Conservation (phyloP, 2,888 invertebrate species). For the Drosophila atripex region DNA sequence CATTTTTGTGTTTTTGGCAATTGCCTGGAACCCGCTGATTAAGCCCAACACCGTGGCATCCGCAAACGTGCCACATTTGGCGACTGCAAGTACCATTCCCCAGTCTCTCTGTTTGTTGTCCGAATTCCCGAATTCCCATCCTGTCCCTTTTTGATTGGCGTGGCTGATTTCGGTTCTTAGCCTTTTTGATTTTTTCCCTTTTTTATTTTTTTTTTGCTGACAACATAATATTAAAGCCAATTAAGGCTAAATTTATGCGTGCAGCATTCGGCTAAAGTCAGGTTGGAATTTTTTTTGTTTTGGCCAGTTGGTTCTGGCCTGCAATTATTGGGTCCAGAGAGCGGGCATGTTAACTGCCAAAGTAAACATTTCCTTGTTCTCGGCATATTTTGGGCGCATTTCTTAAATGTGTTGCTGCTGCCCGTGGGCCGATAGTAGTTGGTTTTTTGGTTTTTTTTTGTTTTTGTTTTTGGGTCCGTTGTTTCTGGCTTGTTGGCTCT, state of each 20-base stretch:
- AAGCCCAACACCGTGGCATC: slow-evolving; percentile 72
- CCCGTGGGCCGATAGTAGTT: slow-evolving; percentile 41
- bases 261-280: slow-evolving; percentile 63
- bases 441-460: slow-evolving; percentile 4
- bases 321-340: slow-evolving; percentile 64
- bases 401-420: slow-evolving; percentile 56
- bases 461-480: background rate
- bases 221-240: slow-evolving; percentile 80
- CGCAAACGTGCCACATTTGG: slow-evolving; percentile 76
- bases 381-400: slow-evolving; percentile 66
- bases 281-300: slow-evolving; percentile 40
- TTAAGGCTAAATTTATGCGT: slow-evolving; percentile 80
- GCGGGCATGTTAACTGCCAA: slow-evolving; percentile 67
- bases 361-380: slow-evolving; percentile 77
- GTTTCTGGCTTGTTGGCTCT: slow-evolving; percentile 42
- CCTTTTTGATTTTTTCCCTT: slow-evolving; percentile 61
- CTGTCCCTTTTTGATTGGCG: slow-evolving; percentile 73
- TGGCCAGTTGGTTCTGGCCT: slow-evolving; percentile 16
- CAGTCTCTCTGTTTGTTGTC: slow-evolving; percentile 9
- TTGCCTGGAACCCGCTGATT: slow-evolving; percentile 73
- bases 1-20: slow-evolving; percentile 59
- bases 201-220: slow-evolving; percentile 54
- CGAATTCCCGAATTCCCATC: slow-evolving; percentile 33
- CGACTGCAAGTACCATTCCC: slow-evolving; percentile 35
- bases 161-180: slow-evolving; percentile 61